A percentile compares a stretch with the other conserved stretches of the same genome.
Evolutionary conservation across 2,113 vertebrate species (phyloP).

Genomic region (Pteruthius melanotis): DNA sequence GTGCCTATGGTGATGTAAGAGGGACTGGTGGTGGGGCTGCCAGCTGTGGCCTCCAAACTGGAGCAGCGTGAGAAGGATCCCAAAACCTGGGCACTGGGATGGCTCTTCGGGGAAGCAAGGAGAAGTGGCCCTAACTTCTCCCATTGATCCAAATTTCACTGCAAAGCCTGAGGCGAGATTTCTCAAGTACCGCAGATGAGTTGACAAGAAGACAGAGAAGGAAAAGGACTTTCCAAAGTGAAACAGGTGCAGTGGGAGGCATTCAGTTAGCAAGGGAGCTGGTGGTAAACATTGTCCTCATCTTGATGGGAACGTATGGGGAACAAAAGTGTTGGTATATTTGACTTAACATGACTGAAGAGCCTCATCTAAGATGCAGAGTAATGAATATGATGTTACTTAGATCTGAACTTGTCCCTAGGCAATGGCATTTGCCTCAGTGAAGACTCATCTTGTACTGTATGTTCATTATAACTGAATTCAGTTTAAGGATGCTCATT

Average conservation of each 20-base stretch:
- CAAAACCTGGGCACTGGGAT: no score
- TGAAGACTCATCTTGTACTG: neutral
- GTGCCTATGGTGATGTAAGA: neutral
- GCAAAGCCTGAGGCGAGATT: neutral
- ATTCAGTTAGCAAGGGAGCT: neutral
- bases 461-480: conserved; percentile 6
- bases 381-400: conserved; percentile 5
- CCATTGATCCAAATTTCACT: neutral
- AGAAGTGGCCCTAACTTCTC: neutral
- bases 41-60: neutral
- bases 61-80: neutral
- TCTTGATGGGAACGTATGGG: neutral
- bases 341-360: neutral
- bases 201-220: neutral
- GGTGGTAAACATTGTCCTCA: neutral
- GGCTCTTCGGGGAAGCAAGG: neutral
- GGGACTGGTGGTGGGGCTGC: neutral
- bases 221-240: neutral
- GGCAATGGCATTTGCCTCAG: neutral
- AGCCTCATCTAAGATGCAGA: neutral
- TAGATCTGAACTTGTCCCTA: conserved; percentile 4
- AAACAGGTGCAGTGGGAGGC: neutral
- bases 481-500: neutral
- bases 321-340: neutral
- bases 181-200: neutral